Evolutionary conservation across 2,888 invertebrate species (phyloP).

Genomic region (Drosophila tanythrix): DNA sequence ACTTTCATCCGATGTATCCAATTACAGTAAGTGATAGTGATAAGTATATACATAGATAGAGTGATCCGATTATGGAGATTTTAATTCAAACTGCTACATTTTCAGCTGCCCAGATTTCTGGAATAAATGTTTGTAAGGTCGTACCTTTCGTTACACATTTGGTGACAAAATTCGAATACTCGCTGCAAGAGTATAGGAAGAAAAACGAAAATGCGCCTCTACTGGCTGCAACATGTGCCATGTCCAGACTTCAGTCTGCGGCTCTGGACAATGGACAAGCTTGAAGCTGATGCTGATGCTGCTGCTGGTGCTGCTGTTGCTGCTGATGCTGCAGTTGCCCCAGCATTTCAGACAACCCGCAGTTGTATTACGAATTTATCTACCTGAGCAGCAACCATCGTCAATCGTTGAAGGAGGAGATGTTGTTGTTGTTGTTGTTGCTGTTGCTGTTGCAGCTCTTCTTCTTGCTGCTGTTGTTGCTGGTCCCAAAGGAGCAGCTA

Average conservation of each 20-base stretch:
- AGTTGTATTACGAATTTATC: constrained; percentile 80
- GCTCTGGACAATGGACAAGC: constrained; percentile 57
- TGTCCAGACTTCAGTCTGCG: constrained; percentile 58
- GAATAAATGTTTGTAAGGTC: neutral
- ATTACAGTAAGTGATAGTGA: neutral
- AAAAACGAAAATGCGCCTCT: constrained; percentile 50
- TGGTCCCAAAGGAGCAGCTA: constrained; percentile 75
- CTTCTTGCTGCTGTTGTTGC: constrained; percentile 40
- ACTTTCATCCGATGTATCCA: neutral
- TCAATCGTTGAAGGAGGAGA: constrained; percentile 75
- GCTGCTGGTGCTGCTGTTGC: constrained; percentile 9
- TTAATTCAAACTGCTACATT: no score
- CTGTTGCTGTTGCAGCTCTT: constrained; percentile 37
- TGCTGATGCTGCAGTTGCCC: constrained; percentile 34
- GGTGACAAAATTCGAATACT: neutral
- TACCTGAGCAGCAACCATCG: constrained; percentile 81
- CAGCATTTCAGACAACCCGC: constrained; percentile 60
- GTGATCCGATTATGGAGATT: neutral
- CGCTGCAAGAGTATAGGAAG: neutral
- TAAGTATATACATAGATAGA: neutral
- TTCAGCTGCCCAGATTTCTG: neutral
- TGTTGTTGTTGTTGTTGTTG: constrained; percentile 40
- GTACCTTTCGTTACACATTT: neutral
- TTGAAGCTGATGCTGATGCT: constrained; percentile 20
- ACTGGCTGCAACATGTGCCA: constrained; percentile 71